These are phyloP conservation scores for Bubo bubo DNA, from an alignment of 2,113 vertebrate species.

Conservation along the genomic window DNA sequence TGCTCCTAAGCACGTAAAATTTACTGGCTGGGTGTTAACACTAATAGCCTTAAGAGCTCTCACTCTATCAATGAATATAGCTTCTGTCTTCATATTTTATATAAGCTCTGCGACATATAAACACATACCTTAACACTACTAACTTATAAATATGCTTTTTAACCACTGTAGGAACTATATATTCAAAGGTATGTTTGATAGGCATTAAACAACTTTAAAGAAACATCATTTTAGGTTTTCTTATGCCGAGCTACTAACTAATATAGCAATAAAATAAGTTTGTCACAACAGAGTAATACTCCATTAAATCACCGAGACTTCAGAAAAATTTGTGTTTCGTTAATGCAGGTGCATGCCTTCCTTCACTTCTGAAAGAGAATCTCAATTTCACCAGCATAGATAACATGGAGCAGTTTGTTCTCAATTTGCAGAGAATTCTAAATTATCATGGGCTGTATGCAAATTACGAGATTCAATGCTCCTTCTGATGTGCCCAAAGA, in stretches of 20 bases:
- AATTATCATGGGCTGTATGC: not conserved
- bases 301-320: not conserved
- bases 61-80: slow-evolving; percentile 61
- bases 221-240: not conserved
- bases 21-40: slow-evolving; percentile 51
- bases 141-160: slow-evolving; percentile 2
- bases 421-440: not conserved
- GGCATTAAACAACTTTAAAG: slow-evolving; percentile 18
- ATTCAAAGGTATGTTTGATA: slow-evolving; percentile 5
- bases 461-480: not conserved
- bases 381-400: not conserved
- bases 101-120: slow-evolving; percentile 53
- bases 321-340: not conserved
- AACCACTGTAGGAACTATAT: slow-evolving; percentile 29
- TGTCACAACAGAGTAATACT: not conserved
- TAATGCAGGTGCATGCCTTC: not conserved
- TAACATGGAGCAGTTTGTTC: not conserved
- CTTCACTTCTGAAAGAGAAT: not conserved
- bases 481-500: not conserved
- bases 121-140: slow-evolving; percentile 52
- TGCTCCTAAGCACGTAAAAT: slow-evolving; percentile 39
- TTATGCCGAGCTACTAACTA: not conserved
- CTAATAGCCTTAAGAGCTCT: slow-evolving; percentile 44
- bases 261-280: not conserved
- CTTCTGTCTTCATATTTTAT: slow-evolving; percentile 59